These are phyloP conservation scores for Morone chrysops DNA, from an alignment of 2,113 vertebrate genomes.

Conservation along the genomic window DNA sequence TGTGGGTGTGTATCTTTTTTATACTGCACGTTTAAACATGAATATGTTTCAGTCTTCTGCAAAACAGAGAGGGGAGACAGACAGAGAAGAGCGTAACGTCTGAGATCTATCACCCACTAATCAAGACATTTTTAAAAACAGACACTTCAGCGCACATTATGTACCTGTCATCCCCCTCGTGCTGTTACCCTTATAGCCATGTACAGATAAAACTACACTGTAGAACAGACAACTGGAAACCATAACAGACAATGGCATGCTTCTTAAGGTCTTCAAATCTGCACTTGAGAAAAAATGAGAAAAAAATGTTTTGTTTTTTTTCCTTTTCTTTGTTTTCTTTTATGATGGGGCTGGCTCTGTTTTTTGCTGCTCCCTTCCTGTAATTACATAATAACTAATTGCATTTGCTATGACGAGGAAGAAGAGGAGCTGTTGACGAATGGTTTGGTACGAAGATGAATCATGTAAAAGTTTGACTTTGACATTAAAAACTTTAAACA, in stretches of 20 bases:
- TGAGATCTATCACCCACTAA: constrained; percentile 52
- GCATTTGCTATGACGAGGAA: constrained; percentile 82
- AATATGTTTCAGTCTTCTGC: constrained; percentile 77
- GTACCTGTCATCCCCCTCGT: constrained; percentile 57
- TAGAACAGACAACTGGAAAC: constrained; percentile 81
- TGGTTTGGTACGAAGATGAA: constrained; percentile 83
- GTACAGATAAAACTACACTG: constrained; percentile 79
- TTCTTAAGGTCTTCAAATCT: constrained; percentile 85
- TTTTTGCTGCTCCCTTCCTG: constrained; percentile 73
- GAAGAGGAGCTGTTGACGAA: constrained; percentile 71
- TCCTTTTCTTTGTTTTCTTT: constrained; percentile 67
- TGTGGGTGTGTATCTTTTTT: constrained; percentile 78
- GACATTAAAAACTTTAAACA: constrained; percentile 86
- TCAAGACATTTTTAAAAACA: constrained; percentile 68
- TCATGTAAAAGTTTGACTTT: constrained; percentile 87
- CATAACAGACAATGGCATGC: constrained; percentile 84
- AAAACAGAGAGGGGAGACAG: constrained; percentile 64
- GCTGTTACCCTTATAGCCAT: constrained; percentile 76
- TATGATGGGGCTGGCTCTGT: constrained; percentile 68
- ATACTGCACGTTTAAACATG: constrained; percentile 85
- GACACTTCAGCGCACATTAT: constrained; percentile 52
- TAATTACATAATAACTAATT: constrained; percentile 82
- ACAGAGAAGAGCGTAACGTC: constrained; percentile 35
- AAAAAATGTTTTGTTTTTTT: constrained; percentile 67
- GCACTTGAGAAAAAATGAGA: constrained; percentile 74